These are phyloP conservation scores for Xiphophorus couchianus DNA, from an alignment of 2,113 vertebrate species.

Conservation along the genomic window DNA sequence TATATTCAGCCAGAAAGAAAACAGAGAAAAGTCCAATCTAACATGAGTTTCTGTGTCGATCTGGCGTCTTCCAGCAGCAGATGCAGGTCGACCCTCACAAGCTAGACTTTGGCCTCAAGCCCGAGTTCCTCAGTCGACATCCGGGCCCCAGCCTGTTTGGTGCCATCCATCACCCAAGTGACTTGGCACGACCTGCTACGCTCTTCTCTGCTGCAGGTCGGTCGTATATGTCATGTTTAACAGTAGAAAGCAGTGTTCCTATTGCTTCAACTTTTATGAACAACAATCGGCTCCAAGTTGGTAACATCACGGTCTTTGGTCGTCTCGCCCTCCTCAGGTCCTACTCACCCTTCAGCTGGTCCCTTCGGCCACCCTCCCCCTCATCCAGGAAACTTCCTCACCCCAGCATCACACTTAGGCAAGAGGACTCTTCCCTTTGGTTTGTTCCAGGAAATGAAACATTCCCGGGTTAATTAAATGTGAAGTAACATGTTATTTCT, in stretches of 20 bases:
- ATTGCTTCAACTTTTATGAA: neutral
- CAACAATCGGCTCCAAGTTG: neutral
- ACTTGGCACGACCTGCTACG: constrained; percentile 93
- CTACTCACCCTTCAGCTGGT: constrained; percentile 87
- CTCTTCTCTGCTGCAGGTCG: constrained; percentile 95
- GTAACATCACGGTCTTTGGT: neutral
- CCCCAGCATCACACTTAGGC: constrained; percentile 92
- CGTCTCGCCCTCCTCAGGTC: constrained; percentile 77
- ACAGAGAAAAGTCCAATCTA: neutral
- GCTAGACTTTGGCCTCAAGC: constrained; percentile 96
- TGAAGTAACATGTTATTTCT: neutral
- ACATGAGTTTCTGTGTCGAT: constrained; percentile 55
- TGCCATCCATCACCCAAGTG: constrained; percentile 93
- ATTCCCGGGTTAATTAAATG: neutral
- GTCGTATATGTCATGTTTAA: neutral
- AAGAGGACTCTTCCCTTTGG: constrained; percentile 33
- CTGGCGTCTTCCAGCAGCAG: constrained; percentile 89
- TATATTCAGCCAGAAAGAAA: neutral
- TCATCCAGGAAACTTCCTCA: constrained; percentile 92
- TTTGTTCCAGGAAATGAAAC: neutral
- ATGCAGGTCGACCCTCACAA: constrained; percentile 99
- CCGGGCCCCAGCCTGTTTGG: constrained; percentile 94
- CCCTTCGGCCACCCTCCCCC: constrained; percentile 91
- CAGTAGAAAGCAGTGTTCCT: no score
- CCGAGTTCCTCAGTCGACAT: constrained; percentile 94